phyloP scores from a whole-genome alignment of 2,113 vertebrate species.

The Microcebus lehilahytsara region DNA sequence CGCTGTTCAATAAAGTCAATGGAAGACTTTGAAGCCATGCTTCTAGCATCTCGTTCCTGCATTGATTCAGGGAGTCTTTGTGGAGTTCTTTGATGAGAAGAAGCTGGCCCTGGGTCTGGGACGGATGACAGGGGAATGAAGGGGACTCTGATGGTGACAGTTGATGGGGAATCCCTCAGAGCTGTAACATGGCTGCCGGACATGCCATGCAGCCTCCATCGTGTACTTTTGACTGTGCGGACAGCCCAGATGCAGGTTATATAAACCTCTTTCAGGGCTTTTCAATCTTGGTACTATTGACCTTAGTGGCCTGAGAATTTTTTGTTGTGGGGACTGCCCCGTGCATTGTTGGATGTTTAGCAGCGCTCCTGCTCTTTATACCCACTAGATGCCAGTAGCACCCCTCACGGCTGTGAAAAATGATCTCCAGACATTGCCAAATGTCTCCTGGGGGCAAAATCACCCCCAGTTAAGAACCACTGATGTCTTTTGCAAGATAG shows the following conservation, averaged over 20 bases:
- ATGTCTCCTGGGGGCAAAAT: background rate
- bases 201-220: background rate
- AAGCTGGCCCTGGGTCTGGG: background rate
- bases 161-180: background rate
- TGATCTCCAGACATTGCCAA: background rate
- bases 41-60: background rate
- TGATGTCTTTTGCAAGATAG: background rate
- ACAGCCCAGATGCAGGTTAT: background rate
- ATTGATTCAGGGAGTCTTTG: background rate
- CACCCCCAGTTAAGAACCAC: background rate
- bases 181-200: no score
- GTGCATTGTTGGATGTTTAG: background rate
- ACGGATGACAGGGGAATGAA: background rate
- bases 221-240: background rate
- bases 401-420: background rate
- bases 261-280: background rate
- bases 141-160: background rate
- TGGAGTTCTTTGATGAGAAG: background rate
- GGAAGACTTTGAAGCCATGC: background rate
- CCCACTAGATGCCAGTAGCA: background rate
- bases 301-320: background rate
- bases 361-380: background rate
- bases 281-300: background rate
- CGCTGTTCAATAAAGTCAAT: background rate
- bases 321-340: background rate